These are phyloP conservation scores for Echinarachnius parma DNA, from an alignment of 53 echinoderm and acorn worm genomes.

Conservation along the genomic window DNA sequence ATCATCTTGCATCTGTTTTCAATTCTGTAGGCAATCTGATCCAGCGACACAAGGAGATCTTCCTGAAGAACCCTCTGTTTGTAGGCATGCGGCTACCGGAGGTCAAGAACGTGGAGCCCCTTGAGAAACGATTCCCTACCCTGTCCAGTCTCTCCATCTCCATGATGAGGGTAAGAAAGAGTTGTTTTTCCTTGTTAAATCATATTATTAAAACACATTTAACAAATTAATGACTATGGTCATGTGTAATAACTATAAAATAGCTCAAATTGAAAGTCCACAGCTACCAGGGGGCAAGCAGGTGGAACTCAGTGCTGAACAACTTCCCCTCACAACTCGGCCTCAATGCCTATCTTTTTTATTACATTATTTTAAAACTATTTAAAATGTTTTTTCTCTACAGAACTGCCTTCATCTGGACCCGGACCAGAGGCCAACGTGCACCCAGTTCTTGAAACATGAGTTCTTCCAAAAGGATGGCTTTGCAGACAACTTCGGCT, in stretches of 20 bases:
- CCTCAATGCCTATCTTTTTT: too few relatives aligned
- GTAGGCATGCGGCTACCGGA: conserved; percentile 97
- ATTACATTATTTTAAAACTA: too few relatives aligned
- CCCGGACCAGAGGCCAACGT: conserved; percentile 92
- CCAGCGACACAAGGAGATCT: conserved; percentile 86
- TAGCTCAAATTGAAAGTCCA: too few relatives aligned
- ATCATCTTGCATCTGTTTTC: too few relatives aligned
- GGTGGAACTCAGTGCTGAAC: not conserved
- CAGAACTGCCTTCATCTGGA: conserved; percentile 91
- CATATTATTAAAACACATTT: too few relatives aligned
- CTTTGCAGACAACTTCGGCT: conserved; percentile 84
- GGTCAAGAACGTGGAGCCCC: conserved; percentile 84
- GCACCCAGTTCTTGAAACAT: conserved; percentile 83
- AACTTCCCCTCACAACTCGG: too few relatives aligned
- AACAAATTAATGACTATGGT: too few relatives aligned
- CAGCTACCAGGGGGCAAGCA: too few relatives aligned
- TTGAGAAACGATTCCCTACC: conserved; percentile 94
- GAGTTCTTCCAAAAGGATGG: conserved; percentile 96
- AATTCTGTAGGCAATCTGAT: conserved; percentile 87
- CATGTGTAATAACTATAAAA: too few relatives aligned
- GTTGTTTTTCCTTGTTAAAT: too few relatives aligned
- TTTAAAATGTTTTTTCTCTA: not conserved
- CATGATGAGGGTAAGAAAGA: conserved; percentile 84
- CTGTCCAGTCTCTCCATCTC: conserved; percentile 72
- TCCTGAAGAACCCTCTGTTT: conserved; percentile 97